Evolutionary conservation across 2,113 vertebrate species (phyloP), one percentile per base, ranked within the genome.

Genomic region (Microcebus murinus): DNA sequence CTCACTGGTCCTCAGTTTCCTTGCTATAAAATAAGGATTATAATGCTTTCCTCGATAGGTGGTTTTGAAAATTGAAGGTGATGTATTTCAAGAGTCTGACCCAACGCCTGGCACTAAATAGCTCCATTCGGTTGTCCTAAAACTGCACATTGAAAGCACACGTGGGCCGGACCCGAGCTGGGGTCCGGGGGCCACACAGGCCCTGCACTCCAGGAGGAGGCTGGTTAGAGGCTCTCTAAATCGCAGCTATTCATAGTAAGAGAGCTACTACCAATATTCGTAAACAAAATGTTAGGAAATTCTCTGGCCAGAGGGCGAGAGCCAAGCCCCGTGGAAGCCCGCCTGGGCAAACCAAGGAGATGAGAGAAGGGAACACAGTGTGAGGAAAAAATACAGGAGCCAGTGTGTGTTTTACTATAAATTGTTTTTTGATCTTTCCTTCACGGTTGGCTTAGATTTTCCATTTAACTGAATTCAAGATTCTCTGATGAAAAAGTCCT

Each of bases 321-420:
- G 93, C 97, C 95, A 90, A 79, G 92, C 57, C 83, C 94, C 8
- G 10, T 90, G 97, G 95, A 96, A 87, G 84, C 63, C 76, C 9
- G 76, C 94, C 95, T 84, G 87, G 97, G 87, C 74, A 95, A 93
- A 84, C 97, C 94, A 80, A 34, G 84, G 88, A 59, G 74, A 70
- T 55, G 89, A 90, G 80, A 92, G 92, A 52, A 45, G 52, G 90
- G 96, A 90, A 96, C 96, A 90, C 59, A 13, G 80, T 36, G 84
- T 96, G 95, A 92, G 68, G 87, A 87, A n/a, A 63, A 92, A 88
- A 91, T 15, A 85, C 95, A 82, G 87, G 45, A 89, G 68, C 23
- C 2, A 90, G 55, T 65, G 79, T 91, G 87, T 82, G 59, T 36
- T 70, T 82, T 67, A 76, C 90, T 83, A 65, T 81, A 84, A 96